Evolutionary conservation across 2,888 invertebrate species (phyloP).

Genomic region (Andrena bicolor): DNA sequence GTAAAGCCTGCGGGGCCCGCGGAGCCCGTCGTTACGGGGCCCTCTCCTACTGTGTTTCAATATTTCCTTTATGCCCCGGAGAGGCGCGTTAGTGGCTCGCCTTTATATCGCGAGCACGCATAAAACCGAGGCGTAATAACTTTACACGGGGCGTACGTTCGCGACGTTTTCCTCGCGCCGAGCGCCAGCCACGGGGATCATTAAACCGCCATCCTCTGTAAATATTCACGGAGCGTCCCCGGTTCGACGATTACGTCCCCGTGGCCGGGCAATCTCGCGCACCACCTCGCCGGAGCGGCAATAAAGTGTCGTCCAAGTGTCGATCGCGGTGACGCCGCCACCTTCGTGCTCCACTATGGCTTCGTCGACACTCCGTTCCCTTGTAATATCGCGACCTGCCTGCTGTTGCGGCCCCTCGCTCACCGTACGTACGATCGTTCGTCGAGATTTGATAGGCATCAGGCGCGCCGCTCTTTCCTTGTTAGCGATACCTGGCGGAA

Average conservation of each 20-base stretch:
- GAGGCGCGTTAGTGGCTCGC: slow-evolving; percentile 56
- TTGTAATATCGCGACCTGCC: slow-evolving; percentile 22
- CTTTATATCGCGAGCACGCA: slow-evolving; percentile 64
- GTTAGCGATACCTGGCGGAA: slow-evolving; percentile 32
- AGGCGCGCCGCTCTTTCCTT: slow-evolving; percentile 2
- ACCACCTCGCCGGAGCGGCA: slow-evolving; percentile 6
- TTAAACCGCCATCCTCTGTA: slow-evolving; percentile 57
- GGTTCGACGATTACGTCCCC: slow-evolving; percentile 39
- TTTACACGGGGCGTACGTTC: slow-evolving; percentile 44
- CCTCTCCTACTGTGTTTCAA: slow-evolving; percentile 70
- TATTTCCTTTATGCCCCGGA: slow-evolving; percentile 61
- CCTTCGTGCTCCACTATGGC: slow-evolving; percentile 19
- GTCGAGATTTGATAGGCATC: slow-evolving; percentile 19
- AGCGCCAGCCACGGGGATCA: slow-evolving; percentile 38
- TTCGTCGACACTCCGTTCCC: slow-evolving; percentile 45
- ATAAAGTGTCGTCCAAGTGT: slow-evolving; percentile 40
- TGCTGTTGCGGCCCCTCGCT: neutral
- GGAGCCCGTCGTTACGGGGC: slow-evolving; percentile 55
- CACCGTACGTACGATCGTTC: neutral
- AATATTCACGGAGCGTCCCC: slow-evolving; percentile 45
- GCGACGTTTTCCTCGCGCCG: slow-evolving; percentile 53
- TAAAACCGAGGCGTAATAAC: slow-evolving; percentile 63
- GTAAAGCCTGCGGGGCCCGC: slow-evolving; percentile 44
- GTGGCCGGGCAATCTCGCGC: neutral
- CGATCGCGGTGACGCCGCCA: slow-evolving; percentile 26